Evolutionary conservation across 2,888 invertebrate genomes (phyloP).

Genomic region (Xylophagus ater): DNA sequence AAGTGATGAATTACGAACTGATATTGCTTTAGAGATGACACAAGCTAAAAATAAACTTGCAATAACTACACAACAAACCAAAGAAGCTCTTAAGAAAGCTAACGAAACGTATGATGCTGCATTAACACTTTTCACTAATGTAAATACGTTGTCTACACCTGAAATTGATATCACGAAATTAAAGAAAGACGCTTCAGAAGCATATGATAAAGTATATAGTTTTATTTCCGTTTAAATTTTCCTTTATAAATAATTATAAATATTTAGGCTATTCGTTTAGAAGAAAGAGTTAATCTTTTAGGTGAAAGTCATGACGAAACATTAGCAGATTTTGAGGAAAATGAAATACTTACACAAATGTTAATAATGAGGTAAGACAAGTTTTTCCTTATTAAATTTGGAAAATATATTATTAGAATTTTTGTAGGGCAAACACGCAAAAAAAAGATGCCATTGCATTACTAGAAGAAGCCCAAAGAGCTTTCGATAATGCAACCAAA

Average conservation of each 20-base stretch:
- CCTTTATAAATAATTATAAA: neutral
- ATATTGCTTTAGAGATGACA: conserved; percentile 53
- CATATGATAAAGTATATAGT: conserved; percentile 52
- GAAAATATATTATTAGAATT: conserved; percentile 16
- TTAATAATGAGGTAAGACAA: conserved; percentile 43
- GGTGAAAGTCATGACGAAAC: conserved; percentile 41
- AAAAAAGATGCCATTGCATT: conserved; percentile 72
- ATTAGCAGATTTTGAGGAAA: conserved; percentile 51
- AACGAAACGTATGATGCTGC: conserved; percentile 72
- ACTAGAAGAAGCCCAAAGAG: conserved; percentile 64
- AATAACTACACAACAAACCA: conserved; percentile 57
- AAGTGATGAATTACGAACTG: conserved; percentile 53
- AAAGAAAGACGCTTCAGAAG: conserved; percentile 50
- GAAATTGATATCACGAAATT: conserved; percentile 60
- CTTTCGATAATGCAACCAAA: conserved; percentile 63
- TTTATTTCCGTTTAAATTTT: neutral
- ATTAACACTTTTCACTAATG: conserved; percentile 65
- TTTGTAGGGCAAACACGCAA: conserved; percentile 46
- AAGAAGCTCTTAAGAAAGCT: conserved; percentile 62
- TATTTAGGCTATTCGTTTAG: conserved; percentile 26
- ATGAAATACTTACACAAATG: conserved; percentile 52
- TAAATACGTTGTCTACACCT: conserved; percentile 67
- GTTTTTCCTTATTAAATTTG: conserved; percentile 27
- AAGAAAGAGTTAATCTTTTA: conserved; percentile 27
- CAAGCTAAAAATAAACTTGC: conserved; percentile 58